Percentiles rank a stretch among this genome's conserved stretches.
Evolutionary conservation across 2,888 invertebrate species (phyloP).

Genomic region (Myathropa florea): DNA sequence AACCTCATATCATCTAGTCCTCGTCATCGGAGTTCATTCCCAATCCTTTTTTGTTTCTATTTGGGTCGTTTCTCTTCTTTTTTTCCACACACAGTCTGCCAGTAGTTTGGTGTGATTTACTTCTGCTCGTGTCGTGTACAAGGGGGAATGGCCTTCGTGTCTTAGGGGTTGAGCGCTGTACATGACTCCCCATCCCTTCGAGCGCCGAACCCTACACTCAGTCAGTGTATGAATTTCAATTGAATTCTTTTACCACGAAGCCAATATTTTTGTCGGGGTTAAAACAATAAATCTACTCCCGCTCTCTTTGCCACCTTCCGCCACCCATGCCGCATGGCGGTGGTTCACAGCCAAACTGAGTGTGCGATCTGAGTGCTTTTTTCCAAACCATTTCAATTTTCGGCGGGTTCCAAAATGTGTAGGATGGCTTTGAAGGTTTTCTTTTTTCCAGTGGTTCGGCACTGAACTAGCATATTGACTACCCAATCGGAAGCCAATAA

Average conservation of each 20-base stretch:
- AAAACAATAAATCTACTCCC: constrained; percentile 62
- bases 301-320: too few species aligned
- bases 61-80: not conserved
- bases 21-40: constrained; percentile 49
- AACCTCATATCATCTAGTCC: constrained; percentile 51
- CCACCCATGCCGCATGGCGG: constrained; percentile 15
- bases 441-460: not conserved
- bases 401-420: constrained; percentile 10
- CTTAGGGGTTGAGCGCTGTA: constrained; percentile 12
- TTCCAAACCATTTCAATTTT: constrained; percentile 58
- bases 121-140: constrained; percentile 25
- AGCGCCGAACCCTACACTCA: not conserved
- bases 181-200: not conserved
- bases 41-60: not conserved
- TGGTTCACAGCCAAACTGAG: constrained; percentile 26
- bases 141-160: not conserved
- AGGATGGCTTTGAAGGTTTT: constrained; percentile 30
- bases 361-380: constrained; percentile 24
- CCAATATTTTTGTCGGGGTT: constrained; percentile 62
- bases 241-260: constrained; percentile 59
- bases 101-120: constrained; percentile 46
- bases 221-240: constrained; percentile 66
- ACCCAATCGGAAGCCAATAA: constrained; percentile 65
- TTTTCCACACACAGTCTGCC: not conserved
- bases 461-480: constrained; percentile 41